Evolutionary conservation across 2,888 invertebrate genomes (phyloP).

Genomic region (Nemurella pictetii): DNA sequence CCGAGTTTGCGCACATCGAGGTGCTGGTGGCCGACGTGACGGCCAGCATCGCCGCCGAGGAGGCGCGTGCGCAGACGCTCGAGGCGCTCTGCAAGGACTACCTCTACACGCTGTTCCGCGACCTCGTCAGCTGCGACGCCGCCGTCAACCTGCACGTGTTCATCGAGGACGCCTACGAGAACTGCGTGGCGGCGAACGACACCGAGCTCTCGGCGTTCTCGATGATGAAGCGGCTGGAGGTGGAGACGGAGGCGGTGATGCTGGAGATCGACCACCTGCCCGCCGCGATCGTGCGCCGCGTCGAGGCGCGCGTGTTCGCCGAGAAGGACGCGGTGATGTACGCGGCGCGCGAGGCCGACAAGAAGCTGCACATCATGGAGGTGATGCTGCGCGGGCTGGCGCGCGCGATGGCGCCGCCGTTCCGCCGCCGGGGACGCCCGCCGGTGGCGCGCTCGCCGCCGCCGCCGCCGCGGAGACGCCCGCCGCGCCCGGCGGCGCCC

Average conservation of each 20-base stretch:
- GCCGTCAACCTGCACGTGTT: conserved; percentile 61
- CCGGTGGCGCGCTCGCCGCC: conserved; percentile 49
- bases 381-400: conserved; percentile 55
- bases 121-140: conserved; percentile 59
- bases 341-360: conserved; percentile 60
- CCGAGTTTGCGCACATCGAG: conserved; percentile 50
- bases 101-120: conserved; percentile 60
- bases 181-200: conserved; percentile 61
- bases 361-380: conserved; percentile 59
- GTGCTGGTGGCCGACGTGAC: conserved; percentile 52
- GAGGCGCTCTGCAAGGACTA: conserved; percentile 59
- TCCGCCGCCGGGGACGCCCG: neutral
- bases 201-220: conserved; percentile 58
- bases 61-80: conserved; percentile 52
- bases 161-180: conserved; percentile 67
- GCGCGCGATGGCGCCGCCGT: conserved; percentile 52
- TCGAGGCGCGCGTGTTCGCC: conserved; percentile 58
- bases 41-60: conserved; percentile 34
- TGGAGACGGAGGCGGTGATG: conserved; percentile 55
- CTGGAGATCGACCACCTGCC: conserved; percentile 61
- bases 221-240: conserved; percentile 64
- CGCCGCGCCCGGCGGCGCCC: conserved; percentile 41
- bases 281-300: conserved; percentile 56
- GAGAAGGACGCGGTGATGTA: conserved; percentile 57
- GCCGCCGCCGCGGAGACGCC: conserved; percentile 43